Evolutionary conservation across 1,140 invertebrate genomes (phyloP), one percentile per base, ranked within the genome.

Genomic region (Drosophila sturtevanti): DNA sequence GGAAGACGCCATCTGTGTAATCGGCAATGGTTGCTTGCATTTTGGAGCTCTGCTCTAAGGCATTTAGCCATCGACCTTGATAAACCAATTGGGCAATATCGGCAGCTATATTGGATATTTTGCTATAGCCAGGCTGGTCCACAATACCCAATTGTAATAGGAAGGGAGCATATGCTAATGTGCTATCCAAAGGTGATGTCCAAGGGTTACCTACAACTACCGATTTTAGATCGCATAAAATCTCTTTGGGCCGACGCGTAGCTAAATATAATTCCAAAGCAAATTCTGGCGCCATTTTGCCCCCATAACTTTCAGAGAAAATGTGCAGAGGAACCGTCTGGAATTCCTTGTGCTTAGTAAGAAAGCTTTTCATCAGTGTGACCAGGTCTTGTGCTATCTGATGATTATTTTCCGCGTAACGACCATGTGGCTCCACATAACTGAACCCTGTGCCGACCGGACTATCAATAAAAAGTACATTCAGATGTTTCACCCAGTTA

Each of bases 391-490:
- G 55, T 1, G 96, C 96, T 48, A 98, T 97, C 93, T 96, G 92
- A 16, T 92, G 91, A 71, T 97, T 97, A 74, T 94, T 94, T 1
- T 92, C 94, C 3, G 94, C 94, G 38, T 95, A 93, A 2, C 93
- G 85, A 9, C 77, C 79, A 0, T 84, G 65, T 56, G 93, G 86
- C 24, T 96, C 95, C 0, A 95, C 95, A 80, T 97, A 97, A 91
- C 97, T 97, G 90, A 94, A 98, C 1, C 97, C 97, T 3, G 96
- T 94, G 44, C 97, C 97, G 2, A 98, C 97, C 0, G 97, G 97
- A 91, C 97, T 98, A 82, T 98, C 97, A 10, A 98, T 94, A 90
- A 98, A 98, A 0, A 98, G 81, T 2, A 98, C 93, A 90, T 97
- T 98, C 78, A 95, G 94, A 67, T 95, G 92, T 60, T 94, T 94